Evolutionary conservation across 2,888 invertebrate genomes (phyloP).

Genomic region (Catocala sponsa): DNA sequence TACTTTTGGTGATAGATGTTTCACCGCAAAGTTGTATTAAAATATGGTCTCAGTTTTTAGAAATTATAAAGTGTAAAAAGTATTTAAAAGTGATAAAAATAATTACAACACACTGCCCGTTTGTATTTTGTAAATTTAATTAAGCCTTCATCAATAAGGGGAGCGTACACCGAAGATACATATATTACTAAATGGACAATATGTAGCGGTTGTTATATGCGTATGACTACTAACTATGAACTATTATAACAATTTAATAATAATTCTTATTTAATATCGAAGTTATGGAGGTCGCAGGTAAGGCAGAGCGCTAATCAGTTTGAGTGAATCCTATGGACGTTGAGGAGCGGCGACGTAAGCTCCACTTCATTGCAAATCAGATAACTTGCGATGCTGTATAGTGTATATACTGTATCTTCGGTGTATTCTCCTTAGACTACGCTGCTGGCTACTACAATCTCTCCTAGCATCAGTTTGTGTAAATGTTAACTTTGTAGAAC

Average conservation of each 20-base stretch:
- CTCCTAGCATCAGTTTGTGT: background rate
- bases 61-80: conserved; percentile 13
- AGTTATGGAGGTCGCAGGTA: no score
- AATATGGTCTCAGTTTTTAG: conserved; percentile 38
- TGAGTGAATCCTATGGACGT: no score
- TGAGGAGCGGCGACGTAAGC: no score
- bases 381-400: background rate
- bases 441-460: conserved; percentile 3
- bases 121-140: conserved; percentile 30
- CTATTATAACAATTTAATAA: no score
- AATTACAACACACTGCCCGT: conserved; percentile 41
- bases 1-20: conserved; percentile 15
- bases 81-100: conserved; percentile 20
- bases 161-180: conserved; percentile 3
- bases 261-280: no score
- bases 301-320: no score
- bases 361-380: no score
- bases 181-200: background rate
- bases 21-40: conserved; percentile 39
- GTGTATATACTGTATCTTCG: background rate
- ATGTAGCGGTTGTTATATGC: background rate
- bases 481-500: conserved; percentile 4
- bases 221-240: no score
- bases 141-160: conserved; percentile 15
- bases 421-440: background rate